Evolutionary conservation across 2,113 vertebrate species (phyloP), one percentile per base, ranked within the genome.

Genomic region (Henicopernis longicauda): DNA sequence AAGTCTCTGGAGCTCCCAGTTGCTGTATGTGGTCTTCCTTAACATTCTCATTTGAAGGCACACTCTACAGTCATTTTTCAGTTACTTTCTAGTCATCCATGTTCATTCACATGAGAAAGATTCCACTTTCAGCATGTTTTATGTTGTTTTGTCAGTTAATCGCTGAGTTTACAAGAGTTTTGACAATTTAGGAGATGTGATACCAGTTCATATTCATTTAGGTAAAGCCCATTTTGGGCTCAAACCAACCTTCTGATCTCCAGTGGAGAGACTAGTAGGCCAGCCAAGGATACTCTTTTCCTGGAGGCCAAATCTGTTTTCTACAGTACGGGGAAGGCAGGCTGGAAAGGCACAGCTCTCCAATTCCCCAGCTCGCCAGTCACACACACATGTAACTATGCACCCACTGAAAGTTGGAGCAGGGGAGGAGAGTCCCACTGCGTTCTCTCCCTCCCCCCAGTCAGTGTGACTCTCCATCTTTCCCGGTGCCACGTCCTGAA

Each of bases 331-430:
- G 18, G n/a, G 36, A 59, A 44, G 27, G 61, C n/a, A 44, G 18
- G 29, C 5, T 67, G 61, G 61, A 29, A 52, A 25, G 12, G n/a
- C 54, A 26, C 19, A n/a, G 72, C 6, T 26, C 2, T 13, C 22
- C 1, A 2, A 31, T 18, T n/a, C 26, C 36, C 10, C 18, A 49
- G 54, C 31, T n/a, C 7, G 13, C 34, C 3, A 2, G 4, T 17
- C n/a, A 21, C 15, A 14, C 7, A 4, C 7, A 1, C 3, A 2
- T 4, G 2, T 5, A 16, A 13, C 5, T 4, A 5, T 2, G 29
- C 12, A 13, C 25, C 49, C 26, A 11, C 21, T 34, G 38, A 31
- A 38, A 59, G 26, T 1, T 63, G 77, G 17, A 84, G 27, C 50
- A 40, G 27, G 61, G 34, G 22, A 29, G 20, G 21, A 13, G 9